Conservation (phyloP, 2,797 vertebrate genomes). For the Bradypus variegatus region DNA sequence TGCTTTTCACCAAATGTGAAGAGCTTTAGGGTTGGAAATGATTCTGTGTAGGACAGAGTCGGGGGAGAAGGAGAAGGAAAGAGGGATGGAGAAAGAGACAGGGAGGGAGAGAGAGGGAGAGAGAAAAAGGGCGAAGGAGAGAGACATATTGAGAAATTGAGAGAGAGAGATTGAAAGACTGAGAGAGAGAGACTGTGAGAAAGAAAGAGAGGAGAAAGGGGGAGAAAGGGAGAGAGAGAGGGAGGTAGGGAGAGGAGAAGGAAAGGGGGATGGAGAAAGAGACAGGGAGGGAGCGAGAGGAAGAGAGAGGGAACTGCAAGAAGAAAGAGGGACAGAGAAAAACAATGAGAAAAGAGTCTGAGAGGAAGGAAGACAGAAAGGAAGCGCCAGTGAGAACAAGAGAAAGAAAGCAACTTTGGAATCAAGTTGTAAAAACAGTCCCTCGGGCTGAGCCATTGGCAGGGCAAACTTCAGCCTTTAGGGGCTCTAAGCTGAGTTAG, state of each 20-base stretch:
- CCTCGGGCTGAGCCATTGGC: neutral
- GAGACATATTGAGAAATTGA: neutral
- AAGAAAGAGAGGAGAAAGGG: too few species aligned
- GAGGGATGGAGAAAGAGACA: neutral
- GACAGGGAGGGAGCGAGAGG: neutral
- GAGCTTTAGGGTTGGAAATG: constrained; percentile 70
- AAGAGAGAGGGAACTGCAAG: neutral
- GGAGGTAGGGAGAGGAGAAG: too few species aligned
- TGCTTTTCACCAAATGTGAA: constrained; percentile 77
- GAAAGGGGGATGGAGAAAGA: too few species aligned
- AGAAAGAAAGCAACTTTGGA: neutral
- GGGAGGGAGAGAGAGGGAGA: neutral
- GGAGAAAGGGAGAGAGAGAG: neutral
- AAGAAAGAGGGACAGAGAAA: neutral
- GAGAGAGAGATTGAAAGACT: too few species aligned
- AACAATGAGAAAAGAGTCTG: neutral
- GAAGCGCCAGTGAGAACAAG: neutral
- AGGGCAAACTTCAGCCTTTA: neutral
- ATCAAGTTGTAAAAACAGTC: too few species aligned
- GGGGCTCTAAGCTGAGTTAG: neutral
- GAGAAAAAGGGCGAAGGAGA: too few species aligned
- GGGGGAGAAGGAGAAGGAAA: neutral
- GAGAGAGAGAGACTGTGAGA: too few species aligned
- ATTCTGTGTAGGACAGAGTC: constrained; percentile 57
- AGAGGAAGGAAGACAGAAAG: neutral